Percentiles rank a stretch among this genome's conserved stretches.
Conservation (phyloP, 2,888 invertebrate species). For the Maniola hyperantus region DNA sequence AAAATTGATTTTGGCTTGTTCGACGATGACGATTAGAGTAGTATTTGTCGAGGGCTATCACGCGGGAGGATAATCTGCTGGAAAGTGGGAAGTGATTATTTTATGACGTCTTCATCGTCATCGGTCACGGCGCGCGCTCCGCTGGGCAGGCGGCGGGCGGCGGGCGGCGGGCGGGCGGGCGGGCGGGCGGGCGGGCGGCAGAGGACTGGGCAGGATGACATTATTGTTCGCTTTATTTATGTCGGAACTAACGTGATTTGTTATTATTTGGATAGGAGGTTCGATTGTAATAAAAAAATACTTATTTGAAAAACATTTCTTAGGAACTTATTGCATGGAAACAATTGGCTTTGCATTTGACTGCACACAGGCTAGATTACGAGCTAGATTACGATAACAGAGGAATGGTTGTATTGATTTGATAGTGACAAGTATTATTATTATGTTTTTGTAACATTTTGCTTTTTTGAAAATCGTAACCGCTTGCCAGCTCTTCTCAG, state of each 20-base stretch:
- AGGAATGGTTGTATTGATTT: too few relatives aligned
- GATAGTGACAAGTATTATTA: too few relatives aligned
- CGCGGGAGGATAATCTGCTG: conserved; percentile 55
- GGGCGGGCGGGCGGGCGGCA: not conserved
- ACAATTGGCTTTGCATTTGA: too few relatives aligned
- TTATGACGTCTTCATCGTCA: conserved; percentile 75
- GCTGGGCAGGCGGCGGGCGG: conserved; percentile 39
- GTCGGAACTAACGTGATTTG: conserved; percentile 35
- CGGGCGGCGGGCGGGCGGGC: conserved; percentile 46
- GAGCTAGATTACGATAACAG: too few relatives aligned
- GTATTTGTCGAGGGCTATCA: conserved; percentile 55
- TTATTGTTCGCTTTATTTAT: conserved; percentile 48
- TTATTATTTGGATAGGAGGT: conserved; percentile 26
- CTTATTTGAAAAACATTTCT: too few relatives aligned
- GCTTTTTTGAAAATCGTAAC: too few relatives aligned
- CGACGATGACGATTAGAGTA: conserved; percentile 37
- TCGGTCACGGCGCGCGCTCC: conserved; percentile 54
- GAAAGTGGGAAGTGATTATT: conserved; percentile 70
- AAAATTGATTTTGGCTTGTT: not conserved
- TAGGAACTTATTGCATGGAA: not conserved
- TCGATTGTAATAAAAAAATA: not conserved
- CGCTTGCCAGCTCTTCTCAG: too few relatives aligned
- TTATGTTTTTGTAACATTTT: too few relatives aligned
- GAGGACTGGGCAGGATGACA: conserved; percentile 51
- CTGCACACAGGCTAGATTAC: too few relatives aligned